Conservation (phyloP, 2,113 vertebrate genomes). For the Hymenochirus boettgeri region DNA sequence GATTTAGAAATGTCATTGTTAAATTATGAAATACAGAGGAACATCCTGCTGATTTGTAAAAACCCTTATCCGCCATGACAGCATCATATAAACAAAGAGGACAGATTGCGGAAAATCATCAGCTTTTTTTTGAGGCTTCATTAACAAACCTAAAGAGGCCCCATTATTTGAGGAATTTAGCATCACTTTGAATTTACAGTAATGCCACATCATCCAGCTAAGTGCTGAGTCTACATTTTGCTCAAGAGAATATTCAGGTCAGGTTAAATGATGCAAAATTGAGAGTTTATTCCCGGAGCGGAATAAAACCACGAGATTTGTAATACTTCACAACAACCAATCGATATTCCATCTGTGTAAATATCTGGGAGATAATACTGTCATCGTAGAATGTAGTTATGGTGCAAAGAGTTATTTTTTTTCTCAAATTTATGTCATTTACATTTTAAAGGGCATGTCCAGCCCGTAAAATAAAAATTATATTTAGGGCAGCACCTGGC, state of each 20-base stretch:
- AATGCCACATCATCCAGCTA: slow-evolving; percentile 19
- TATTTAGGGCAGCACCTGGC: too few relatives aligned
- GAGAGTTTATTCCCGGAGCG: too few relatives aligned
- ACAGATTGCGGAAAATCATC: slow-evolving; percentile 8
- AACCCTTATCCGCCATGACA: slow-evolving; percentile 6
- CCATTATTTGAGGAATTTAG: slow-evolving; percentile 12
- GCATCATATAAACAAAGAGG: slow-evolving; percentile 8
- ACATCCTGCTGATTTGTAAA: slow-evolving; percentile 16
- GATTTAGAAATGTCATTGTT: background rate
- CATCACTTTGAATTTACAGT: slow-evolving; percentile 31
- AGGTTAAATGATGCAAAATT: slow-evolving; percentile 15
- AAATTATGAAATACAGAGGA: slow-evolving; percentile 6
- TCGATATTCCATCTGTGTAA: too few relatives aligned
- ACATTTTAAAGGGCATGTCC: too few relatives aligned
- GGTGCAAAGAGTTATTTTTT: too few relatives aligned
- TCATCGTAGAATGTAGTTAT: too few relatives aligned
- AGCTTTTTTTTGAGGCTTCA: background rate
- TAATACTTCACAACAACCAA: too few relatives aligned
- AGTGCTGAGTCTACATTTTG: slow-evolving; percentile 30
- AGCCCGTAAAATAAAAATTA: too few relatives aligned
- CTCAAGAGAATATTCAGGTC: slow-evolving; percentile 26
- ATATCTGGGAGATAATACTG: too few relatives aligned
- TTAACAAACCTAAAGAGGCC: background rate
- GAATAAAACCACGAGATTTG: too few relatives aligned
- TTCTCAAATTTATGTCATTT: too few relatives aligned